Percentiles rank a stretch among this genome's conserved stretches.
phyloP scores from a whole-genome alignment of 2,113 vertebrate species.

The Mobula hypostoma region DNA sequence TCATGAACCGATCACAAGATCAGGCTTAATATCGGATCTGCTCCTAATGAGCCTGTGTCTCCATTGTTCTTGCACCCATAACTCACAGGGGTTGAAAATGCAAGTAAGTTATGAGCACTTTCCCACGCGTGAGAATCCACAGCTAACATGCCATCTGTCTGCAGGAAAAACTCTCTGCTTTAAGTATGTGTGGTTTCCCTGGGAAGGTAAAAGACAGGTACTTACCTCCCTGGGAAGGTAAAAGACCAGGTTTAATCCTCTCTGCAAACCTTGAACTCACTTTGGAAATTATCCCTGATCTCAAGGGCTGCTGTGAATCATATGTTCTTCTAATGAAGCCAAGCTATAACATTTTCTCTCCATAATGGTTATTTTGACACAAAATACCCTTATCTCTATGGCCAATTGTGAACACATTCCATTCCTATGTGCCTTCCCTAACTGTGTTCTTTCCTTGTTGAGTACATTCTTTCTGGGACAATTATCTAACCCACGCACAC shows the following conservation, averaged over 20 bases:
- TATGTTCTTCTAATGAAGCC: no score
- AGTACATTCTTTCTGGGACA: no score
- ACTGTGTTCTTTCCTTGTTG: no score
- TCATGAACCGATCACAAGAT: not conserved
- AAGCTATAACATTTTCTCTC: no score
- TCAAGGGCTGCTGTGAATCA: no score
- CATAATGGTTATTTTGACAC: no score
- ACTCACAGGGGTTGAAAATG: not conserved
- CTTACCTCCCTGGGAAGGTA: not conserved
- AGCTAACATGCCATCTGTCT: no score
- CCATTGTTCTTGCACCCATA: constrained; percentile 24
- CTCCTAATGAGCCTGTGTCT: not conserved
- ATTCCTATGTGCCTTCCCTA: no score
- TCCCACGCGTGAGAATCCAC: not conserved
- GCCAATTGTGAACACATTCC: no score
- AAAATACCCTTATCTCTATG: no score
- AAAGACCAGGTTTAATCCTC: no score
- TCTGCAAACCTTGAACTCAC: not conserved
- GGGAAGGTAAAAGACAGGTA: not conserved
- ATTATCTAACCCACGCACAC: no score
- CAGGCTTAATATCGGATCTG: not conserved
- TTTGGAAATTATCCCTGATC: not conserved
- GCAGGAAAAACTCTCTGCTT: not conserved
- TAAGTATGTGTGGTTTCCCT: not conserved
- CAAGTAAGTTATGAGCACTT: not conserved